Conservation (phyloP, 1,140 invertebrate genomes). For the Rhagoletis zephyria region DNA sequence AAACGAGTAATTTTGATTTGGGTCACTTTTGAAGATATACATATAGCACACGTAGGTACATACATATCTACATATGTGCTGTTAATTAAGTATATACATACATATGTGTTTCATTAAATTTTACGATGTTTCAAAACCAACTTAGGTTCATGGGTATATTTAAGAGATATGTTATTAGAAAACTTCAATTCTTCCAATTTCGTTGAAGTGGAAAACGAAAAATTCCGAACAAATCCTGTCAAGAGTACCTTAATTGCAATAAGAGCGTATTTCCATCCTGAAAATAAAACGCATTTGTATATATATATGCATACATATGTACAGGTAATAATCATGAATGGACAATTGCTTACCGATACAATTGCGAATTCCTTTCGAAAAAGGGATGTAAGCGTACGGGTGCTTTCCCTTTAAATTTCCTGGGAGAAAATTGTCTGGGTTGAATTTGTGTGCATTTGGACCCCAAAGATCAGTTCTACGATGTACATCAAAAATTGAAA, state of each 20-base stretch:
- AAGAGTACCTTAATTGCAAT: conserved; percentile 53
- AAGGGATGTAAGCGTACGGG: conserved; percentile 75
- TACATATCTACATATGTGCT: too few species aligned
- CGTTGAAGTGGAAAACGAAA: conserved; percentile 16
- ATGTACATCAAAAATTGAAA: conserved; percentile 63
- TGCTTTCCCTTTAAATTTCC: conserved; percentile 68
- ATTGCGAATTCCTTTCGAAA: conserved; percentile 76
- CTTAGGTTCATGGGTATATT: conserved; percentile 17
- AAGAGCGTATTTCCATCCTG: conserved; percentile 53
- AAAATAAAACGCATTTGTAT: background rate
- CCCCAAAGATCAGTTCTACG: conserved; percentile 62
- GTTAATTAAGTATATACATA: too few species aligned
- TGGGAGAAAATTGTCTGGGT: conserved; percentile 77
- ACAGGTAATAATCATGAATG: background rate
- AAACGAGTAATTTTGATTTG: too few species aligned
- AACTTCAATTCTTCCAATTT: conserved; percentile 54
- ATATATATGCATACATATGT: background rate
- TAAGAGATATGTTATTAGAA: conserved; percentile 31
- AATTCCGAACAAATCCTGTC: conserved; percentile 46
- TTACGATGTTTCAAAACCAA: background rate
- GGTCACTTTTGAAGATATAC: too few species aligned
- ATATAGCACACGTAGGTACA: too few species aligned
- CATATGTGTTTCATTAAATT: too few species aligned
- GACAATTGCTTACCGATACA: conserved; percentile 73
- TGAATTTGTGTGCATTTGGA: conserved; percentile 76